A percentile compares a stretch with the other conserved stretches of the same genome.
phyloP scores from a whole-genome alignment of 2,113 vertebrate species.

The Plestiodon gilberti region DNA sequence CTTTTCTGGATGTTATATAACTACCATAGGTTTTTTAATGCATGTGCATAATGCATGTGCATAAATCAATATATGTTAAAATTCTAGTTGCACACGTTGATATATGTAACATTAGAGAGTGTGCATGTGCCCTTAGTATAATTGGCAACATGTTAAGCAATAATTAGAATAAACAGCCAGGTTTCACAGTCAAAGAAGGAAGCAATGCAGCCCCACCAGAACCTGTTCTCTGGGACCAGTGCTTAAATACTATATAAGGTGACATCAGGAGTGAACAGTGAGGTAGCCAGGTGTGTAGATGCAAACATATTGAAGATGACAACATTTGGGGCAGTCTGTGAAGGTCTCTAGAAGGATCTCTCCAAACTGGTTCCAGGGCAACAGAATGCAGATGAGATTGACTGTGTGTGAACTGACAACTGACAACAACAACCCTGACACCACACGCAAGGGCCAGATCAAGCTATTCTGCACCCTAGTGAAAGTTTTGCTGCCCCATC shows the following conservation, averaged over 20 bases:
- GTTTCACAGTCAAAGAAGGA: background rate
- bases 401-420: background rate
- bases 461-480: background rate
- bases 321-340: background rate
- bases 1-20: accelerated
- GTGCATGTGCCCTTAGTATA: background rate
- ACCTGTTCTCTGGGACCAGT: background rate
- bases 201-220: background rate
- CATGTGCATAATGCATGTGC: background rate
- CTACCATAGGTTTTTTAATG: background rate
- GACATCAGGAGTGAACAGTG: background rate
- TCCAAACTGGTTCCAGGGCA: background rate
- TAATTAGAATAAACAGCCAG: background rate
- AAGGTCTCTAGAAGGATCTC: background rate
- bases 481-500: background rate
- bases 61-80: background rate
- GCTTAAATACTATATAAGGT: background rate
- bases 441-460: background rate
- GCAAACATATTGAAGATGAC: background rate
- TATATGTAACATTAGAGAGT: background rate
- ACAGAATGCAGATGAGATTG: background rate
- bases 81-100: too few relatives aligned
- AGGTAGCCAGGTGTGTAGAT: background rate
- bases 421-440: background rate
- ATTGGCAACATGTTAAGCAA: background rate